phyloP scores from a whole-genome alignment of 2,888 invertebrate species.

The Bimastos eiseni region DNA sequence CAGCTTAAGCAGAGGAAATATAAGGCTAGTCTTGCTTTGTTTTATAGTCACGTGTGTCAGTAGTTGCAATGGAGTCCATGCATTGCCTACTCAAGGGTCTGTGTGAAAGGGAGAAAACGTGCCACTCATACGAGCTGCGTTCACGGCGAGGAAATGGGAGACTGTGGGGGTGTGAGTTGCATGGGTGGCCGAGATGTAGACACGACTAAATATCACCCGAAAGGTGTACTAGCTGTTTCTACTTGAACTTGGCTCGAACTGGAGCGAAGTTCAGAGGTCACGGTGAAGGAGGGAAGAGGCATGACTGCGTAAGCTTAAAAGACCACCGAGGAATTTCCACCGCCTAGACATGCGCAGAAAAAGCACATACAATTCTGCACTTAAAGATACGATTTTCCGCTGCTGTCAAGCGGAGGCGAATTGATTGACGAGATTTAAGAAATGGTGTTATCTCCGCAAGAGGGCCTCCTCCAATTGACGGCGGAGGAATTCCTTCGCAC shows the following conservation, averaged over 20 bases:
- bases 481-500: not conserved
- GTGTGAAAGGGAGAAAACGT: not conserved
- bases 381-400: conserved; percentile 7
- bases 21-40: not conserved
- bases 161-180: not conserved
- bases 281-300: not conserved
- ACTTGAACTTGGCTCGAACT: not conserved
- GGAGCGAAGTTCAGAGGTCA: not conserved
- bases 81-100: not conserved
- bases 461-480: not conserved
- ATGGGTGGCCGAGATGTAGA: not conserved
- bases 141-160: not conserved
- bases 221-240: not conserved
- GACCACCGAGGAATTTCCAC: not conserved
- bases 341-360: not conserved
- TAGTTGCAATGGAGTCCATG: not conserved
- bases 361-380: conserved; percentile 3
- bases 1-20: not conserved
- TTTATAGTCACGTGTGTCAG: not conserved
- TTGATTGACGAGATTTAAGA: not conserved
- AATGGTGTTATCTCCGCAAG: not conserved
- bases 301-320: not conserved
- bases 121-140: not conserved
- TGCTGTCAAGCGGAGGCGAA: not conserved
- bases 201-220: not conserved